Base-by-base conservation (phyloP, 92 coral and sea anemone genomes). In the Epizoanthus ramosus region DNA sequence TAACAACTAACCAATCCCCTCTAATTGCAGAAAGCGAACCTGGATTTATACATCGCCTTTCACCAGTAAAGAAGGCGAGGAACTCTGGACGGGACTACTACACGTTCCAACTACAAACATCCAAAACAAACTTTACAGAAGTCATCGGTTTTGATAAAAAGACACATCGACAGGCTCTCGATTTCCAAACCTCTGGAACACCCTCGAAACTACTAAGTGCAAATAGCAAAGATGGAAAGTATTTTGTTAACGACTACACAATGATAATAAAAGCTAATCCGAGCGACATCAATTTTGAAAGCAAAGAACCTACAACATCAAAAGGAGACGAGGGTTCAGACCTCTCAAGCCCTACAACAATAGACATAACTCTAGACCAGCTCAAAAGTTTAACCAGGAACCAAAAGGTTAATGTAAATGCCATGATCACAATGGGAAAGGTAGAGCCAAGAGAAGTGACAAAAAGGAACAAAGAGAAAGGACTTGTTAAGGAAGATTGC, bases 401-500 rank as follows among this genome's bases (percentile, higher is more conserved):
- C 21, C 88, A 83, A 21, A 83, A 23, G 43, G 91, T 75, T 14
- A 83, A 87, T 75, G 84, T 87, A 13, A 74, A 83, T 69, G 88
- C 70, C 8, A 43, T 58, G 6, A 39, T 83, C 2, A 83, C 81
- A 17, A 68, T 50, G 73, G 85, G 85, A 58, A 54, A 19, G 28
- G 43, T 64, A 13, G 75, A 63, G 12, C 80, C 88, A 2, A 88
- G 83, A 74, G 71, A 88, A 84, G 91, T 84, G 15, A 25, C 28
- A 17, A 88, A 76, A 76, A 60, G 91, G 47, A 73, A 88, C 60
- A 65, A 73, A 66, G 53, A 57, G 1, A 76, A 9, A 59, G 85
- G 88, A 17, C 63, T 75, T 13, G 88, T 83, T 3, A 83, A 83
- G 66, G 88, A 88, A 63, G 91, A 88, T 33, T 85, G 89, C 37